Evolutionary conservation across 2,797 vertebrate species (phyloP), one percentile per base, ranked within the genome.

Genomic region (Microcaecilia unicolor): DNA sequence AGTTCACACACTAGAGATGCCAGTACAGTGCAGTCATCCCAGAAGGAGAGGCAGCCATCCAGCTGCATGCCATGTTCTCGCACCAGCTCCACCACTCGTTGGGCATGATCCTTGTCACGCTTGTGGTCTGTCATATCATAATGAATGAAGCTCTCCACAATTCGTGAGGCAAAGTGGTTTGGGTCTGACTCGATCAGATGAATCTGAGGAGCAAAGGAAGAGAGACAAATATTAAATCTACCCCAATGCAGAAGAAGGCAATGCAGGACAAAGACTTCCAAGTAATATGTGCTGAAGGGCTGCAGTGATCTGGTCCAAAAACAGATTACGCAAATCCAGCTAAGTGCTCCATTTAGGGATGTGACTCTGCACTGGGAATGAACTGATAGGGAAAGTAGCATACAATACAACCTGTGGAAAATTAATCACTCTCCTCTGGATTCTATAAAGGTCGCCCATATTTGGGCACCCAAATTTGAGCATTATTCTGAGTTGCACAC

Each of bases 21-120:
- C 44, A 87, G 72, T 18, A 87, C 76, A 37, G 86, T 72, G 32
- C 84, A 87, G 64, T 87, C 84, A 1, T 87, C 85, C 84, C 85
- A 87, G 61, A 85, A 87, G 24, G 82, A 82, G 41, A 87, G 78
- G 51, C 84, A 86, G 13, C 80, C 85, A 1, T 83, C 73, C 1
- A 81, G 70, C 14, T 24, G 64, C 31, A 84, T 48, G 3, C 72
- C 72, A 0, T 53, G 67, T 3, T 58, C 55, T 6, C 29, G 65
- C 4, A 88, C 45, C 51, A 81, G 48, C 31, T 67, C 70, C 1
- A 58, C 52, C 49, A 88, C 62, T 31, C 42, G 42, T 29, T 54
- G 52, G 0, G 80, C 83, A 1, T 85, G 77, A 46, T 86, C 83
- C 40, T 81, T 76, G 3, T 83, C 83, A n/a, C 41, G 62, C 15